Conservation (phyloP, 2,888 invertebrate species). For the Eristalinus sepulchralis region DNA sequence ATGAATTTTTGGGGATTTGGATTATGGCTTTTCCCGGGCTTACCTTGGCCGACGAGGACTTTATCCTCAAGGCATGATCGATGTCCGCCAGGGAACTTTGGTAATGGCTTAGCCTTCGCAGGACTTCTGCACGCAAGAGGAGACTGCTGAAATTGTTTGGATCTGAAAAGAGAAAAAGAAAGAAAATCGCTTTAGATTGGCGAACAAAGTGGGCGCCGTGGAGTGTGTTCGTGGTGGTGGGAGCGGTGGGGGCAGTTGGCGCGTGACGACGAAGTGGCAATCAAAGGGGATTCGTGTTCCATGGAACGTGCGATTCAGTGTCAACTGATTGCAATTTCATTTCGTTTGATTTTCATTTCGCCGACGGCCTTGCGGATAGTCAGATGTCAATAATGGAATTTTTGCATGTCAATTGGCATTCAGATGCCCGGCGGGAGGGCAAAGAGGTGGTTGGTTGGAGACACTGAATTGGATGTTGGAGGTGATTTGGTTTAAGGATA, state of each 20-base stretch:
- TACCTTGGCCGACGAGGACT: slow-evolving; percentile 87
- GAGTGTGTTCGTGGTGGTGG: too few species aligned
- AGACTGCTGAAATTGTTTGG: slow-evolving; percentile 85
- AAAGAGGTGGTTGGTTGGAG: too few species aligned
- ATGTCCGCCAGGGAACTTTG: slow-evolving; percentile 86
- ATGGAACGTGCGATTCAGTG: background rate
- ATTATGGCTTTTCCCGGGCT: background rate
- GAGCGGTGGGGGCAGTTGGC: too few species aligned
- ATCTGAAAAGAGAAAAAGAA: slow-evolving; percentile 82
- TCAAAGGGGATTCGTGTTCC: background rate
- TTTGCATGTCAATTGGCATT: background rate
- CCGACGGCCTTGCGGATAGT: background rate
- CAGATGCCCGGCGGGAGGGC: too few species aligned
- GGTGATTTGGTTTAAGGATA: background rate
- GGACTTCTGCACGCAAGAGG: slow-evolving; percentile 85
- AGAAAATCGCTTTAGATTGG: background rate
- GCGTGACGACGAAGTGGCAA: background rate
- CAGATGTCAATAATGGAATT: background rate
- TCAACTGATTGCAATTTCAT: background rate
- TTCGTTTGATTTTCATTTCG: background rate
- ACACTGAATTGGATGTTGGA: background rate
- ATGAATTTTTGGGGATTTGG: background rate
- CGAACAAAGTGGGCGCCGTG: background rate
- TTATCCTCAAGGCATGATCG: slow-evolving; percentile 83
- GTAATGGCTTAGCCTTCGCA: slow-evolving; percentile 83